phyloP scores from a whole-genome alignment of 2,113 vertebrate species.

The Bettongia penicillata region DNA sequence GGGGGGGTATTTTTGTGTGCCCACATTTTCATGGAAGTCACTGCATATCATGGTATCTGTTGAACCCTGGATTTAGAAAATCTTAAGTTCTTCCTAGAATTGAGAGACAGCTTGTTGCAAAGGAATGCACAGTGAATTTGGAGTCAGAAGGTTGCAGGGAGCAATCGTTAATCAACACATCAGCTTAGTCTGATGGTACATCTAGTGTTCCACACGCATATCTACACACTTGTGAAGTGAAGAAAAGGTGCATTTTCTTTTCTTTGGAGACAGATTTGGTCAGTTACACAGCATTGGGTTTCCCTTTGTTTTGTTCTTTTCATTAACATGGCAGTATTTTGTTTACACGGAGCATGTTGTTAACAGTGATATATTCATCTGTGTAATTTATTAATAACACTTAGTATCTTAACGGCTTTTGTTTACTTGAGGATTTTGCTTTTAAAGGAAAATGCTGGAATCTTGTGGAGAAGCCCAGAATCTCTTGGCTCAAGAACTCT shows the following conservation, averaged over 20 bases:
- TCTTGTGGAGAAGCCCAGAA: conserved; percentile 96
- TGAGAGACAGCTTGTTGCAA: neutral
- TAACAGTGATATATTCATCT: accelerated
- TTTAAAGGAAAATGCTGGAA: conserved; percentile 95
- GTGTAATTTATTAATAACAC: neutral
- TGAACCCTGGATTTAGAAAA: neutral
- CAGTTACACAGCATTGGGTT: neutral
- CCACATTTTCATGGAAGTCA: neutral
- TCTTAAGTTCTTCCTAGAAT: neutral
- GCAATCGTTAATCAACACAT: neutral
- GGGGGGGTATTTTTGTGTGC: neutral
- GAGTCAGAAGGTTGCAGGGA: neutral
- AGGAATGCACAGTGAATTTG: neutral
- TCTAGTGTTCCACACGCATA: neutral
- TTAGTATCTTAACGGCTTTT: neutral
- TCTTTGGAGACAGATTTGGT: neutral
- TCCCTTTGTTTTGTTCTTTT: neutral
- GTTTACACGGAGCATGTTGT: neutral
- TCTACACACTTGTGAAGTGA: neutral
- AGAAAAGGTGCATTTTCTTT: neutral
- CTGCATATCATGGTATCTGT: neutral
- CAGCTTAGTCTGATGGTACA: neutral
- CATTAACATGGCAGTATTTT: neutral
- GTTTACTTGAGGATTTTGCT: conserved; percentile 38
- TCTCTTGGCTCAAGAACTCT: conserved; percentile 93